Evolutionary conservation across 2,113 vertebrate species (phyloP), one percentile per base, ranked within the genome.

Genomic region (Sigmodon hispidus): DNA sequence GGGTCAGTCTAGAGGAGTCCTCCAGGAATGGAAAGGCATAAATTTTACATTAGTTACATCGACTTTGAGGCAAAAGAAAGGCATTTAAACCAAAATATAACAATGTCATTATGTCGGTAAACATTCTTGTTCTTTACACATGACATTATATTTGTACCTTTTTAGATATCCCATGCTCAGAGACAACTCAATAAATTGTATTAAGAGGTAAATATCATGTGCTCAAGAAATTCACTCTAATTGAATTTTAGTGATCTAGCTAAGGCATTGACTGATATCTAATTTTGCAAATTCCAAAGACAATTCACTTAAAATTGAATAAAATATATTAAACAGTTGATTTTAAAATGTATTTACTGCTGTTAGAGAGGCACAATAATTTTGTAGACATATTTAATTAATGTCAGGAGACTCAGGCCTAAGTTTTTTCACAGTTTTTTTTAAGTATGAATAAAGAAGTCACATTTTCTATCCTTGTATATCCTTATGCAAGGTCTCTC

Each of bases 241-340:
- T 75, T 92, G 61, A 67, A 65, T 67, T 77, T 26, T 50, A 57
- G 63, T 91, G 75, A 70, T n/a, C 50, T 88, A 45, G 77, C 9
- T 76, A 89, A 81, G 40, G 8, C 10, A 86, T 92, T 70, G 40
- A 69, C 63, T 84, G 16, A 50, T 72, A 95, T 40, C 24, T 89
- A 94, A 67, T 57, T 89, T 94, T 94, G 29, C 11, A 24, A 93
- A 63, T 90, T 77, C 75, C 22, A 83, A 93, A 15, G 67, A 29
- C 6, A 96, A 87, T 91, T 96, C n/a, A 91, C 90, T 80, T 95
- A 45, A 75, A 91, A 67, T 61, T 93, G 31, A 87, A 89, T 63
- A 17, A 72, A 55, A 22, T 70, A 57, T 7, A 65, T 22, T 94
- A n/a, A 86, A 59, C 77, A 75, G n/a, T 76, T 90, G 61, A 59